A percentile compares a stretch with the other conserved stretches of the same genome.
phyloP scores from a whole-genome alignment of 1,140 invertebrate species.

The Carcinoscorpius rotundicauda region DNA sequence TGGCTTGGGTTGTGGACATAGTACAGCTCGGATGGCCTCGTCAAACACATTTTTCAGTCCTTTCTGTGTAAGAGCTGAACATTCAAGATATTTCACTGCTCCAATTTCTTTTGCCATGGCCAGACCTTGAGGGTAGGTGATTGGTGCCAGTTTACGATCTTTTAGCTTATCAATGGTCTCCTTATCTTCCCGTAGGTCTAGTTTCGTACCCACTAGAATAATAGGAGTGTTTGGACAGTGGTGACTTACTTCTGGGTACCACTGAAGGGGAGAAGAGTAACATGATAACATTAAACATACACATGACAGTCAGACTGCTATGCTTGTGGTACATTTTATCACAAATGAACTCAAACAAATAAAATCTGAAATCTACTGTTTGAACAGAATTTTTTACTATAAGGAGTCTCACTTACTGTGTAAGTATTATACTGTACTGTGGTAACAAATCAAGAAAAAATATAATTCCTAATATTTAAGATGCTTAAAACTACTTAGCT shows the following conservation, averaged over 20 bases:
- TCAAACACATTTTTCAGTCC: slow-evolving; percentile 99
- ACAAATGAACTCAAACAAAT: no score
- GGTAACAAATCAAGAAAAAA: no score
- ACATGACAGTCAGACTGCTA: no score
- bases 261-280: slow-evolving; percentile 28
- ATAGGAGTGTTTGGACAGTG: slow-evolving; percentile 47
- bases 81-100: slow-evolving; percentile 91
- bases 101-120: slow-evolving; percentile 98
- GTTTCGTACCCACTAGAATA: slow-evolving; percentile 49
- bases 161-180: slow-evolving; percentile 94
- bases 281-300: no score
- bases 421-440: no score
- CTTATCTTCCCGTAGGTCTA: slow-evolving; percentile 93
- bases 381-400: no score
- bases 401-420: no score
- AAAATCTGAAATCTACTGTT: no score
- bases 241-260: slow-evolving; percentile 61
- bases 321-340: no score
- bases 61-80: slow-evolving; percentile 94
- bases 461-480: no score
- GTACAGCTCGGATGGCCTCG: slow-evolving; percentile 93
- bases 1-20: slow-evolving; percentile 65
- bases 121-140: slow-evolving; percentile 92
- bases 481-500: no score
- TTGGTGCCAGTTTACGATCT: slow-evolving; percentile 91